Evolutionary conservation across 2,113 vertebrate genomes (phyloP).

Genomic region (Apeltes quadracus): DNA sequence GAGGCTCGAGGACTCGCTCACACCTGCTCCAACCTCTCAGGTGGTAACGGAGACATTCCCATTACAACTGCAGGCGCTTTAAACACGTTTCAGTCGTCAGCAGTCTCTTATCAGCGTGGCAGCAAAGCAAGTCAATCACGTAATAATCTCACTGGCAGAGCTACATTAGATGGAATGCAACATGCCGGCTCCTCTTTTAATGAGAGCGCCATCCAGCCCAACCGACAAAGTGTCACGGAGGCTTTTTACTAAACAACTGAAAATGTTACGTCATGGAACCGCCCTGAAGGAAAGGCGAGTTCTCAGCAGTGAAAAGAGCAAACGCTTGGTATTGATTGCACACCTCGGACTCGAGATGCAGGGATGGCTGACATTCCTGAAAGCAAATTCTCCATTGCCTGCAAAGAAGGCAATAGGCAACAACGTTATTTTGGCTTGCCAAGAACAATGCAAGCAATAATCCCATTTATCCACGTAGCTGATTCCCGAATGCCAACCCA

Average conservation of each 20-base stretch:
- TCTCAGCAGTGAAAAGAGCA: constrained; percentile 43
- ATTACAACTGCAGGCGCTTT: neutral
- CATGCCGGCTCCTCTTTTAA: neutral
- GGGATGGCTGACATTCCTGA: constrained; percentile 43
- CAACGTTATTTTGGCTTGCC: neutral
- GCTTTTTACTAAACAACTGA: constrained; percentile 10
- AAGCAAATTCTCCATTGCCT: constrained; percentile 9
- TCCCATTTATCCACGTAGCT: constrained; percentile 12
- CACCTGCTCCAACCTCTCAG: too few species aligned
- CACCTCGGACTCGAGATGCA: neutral
- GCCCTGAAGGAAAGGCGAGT: neutral
- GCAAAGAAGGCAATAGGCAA: too few species aligned
- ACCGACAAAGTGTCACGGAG: constrained; percentile 1
- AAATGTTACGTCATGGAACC: neutral
- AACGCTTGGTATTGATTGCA: constrained; percentile 33
- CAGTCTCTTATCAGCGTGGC: neutral
- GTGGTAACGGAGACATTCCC: neutral
- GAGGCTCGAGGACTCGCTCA: too few species aligned
- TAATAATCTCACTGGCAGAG: neutral
- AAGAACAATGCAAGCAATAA: constrained; percentile 9
- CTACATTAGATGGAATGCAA: neutral
- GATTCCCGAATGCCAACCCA: neutral
- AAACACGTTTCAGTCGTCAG: neutral
- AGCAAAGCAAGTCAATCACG: neutral
- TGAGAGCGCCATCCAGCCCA: neutral